Evolutionary conservation across 1,140 invertebrate species (phyloP).

Genomic region (Drosophila guanche): DNA sequence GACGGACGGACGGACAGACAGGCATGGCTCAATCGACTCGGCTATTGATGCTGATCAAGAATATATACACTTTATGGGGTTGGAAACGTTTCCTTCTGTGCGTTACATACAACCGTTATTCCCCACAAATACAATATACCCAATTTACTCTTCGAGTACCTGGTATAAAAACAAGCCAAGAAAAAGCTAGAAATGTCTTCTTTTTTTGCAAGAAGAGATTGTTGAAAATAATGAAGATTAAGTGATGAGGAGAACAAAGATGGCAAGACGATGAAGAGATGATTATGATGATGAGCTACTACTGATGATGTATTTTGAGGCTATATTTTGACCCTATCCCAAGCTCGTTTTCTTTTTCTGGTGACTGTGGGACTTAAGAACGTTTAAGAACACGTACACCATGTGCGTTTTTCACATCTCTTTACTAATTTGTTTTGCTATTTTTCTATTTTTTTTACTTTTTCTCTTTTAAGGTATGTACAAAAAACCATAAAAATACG

Average conservation of each 20-base stretch:
- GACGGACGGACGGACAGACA: too few relatives aligned
- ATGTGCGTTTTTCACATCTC: slow-evolving; percentile 36
- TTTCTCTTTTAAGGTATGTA: slow-evolving; percentile 57
- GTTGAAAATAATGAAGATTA: too few relatives aligned
- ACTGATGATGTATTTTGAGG: slow-evolving; percentile 32
- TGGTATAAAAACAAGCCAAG: too few relatives aligned
- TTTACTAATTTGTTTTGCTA: slow-evolving; percentile 46
- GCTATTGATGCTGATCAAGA: too few relatives aligned
- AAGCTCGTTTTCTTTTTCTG: neutral
- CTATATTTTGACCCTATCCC: slow-evolving; percentile 31
- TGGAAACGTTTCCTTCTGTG: too few relatives aligned
- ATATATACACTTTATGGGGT: too few relatives aligned
- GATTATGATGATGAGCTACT: slow-evolving; percentile 27
- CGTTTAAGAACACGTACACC: slow-evolving; percentile 29
- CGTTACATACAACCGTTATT: too few relatives aligned
- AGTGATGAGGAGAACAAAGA: neutral
- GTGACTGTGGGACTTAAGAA: slow-evolving; percentile 21
- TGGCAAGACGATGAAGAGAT: slow-evolving; percentile 1
- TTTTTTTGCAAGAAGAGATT: neutral
- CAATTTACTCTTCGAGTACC: too few relatives aligned
- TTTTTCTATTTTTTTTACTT: slow-evolving; percentile 31
- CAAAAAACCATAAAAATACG: slow-evolving; percentile 16
- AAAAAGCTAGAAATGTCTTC: too few relatives aligned
- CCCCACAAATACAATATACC: too few relatives aligned
- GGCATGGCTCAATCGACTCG: too few relatives aligned